Base-by-base conservation (phyloP, 64 coral and sea anemone species). In the Pocillopora damicornis region DNA sequence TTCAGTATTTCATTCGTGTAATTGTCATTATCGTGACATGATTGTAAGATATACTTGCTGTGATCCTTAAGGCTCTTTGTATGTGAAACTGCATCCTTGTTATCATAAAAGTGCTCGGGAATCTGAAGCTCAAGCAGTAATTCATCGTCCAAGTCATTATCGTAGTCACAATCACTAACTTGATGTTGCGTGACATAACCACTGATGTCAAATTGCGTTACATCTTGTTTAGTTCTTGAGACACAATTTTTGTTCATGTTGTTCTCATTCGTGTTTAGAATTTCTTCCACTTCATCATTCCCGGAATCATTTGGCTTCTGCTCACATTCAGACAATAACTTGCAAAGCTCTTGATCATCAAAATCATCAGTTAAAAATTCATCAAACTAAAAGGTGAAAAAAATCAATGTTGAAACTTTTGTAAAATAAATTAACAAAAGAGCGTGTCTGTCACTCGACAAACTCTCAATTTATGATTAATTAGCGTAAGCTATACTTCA, bases 331-430 rank as follows among this genome's bases (percentile, higher is more conserved):
- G 81, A 63, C 26, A n/a, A 63, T 30, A 66, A 22, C 4, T 73
- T 85, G 20, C 81, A 85, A 59, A 85, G 81, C 18, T 85, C 66
- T 15, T 83, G 35, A 51, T 85, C 81, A n/a, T 72, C 81, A 57
- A n/a, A 66, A 72, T 73, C 81, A 15, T 11, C 42, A 57, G 13
- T n/a, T 5, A 56, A 67, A 38, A 85, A 73, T 20, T 85, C 64
- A 5, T 9, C 34, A 38, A 16, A 67, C 80, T 82, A 20, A 58
- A 38, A 85, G 25, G 3, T 58, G 60, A 85, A 57, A 38, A 67
- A 5, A 13, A 38, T 0, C 26, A 57, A 30, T 59, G 8, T 51
- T 51, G 42, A 51, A 51, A 51, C 3, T 4, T 51, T 51, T 51
- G 2, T 51, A 51, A 30, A 51, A 51, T 51, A 7, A 51, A 51